phyloP scores from a whole-genome alignment of 1,140 invertebrate genomes.

The Anoplolepis gracilipes region DNA sequence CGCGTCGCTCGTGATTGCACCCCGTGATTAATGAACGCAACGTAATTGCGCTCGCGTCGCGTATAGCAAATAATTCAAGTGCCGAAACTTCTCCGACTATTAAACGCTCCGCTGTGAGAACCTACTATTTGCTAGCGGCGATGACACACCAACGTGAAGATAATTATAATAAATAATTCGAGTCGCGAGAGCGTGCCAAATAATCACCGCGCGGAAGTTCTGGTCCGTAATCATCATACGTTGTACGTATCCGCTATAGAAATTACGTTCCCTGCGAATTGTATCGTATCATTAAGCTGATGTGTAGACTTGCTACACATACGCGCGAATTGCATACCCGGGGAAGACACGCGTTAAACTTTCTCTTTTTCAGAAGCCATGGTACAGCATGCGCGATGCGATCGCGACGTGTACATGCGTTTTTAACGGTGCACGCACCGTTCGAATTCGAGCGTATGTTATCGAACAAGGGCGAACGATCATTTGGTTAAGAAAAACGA shows the following conservation, averaged over 20 bases:
- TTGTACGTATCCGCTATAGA: neutral
- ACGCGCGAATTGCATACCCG: neutral
- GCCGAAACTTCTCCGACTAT: constrained; percentile 58
- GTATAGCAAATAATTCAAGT: constrained; percentile 60
- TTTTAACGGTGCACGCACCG: constrained; percentile 32
- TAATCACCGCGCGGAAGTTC: neutral
- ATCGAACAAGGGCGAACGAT: constrained; percentile 47
- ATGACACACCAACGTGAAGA: constrained; percentile 3
- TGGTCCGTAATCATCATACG: neutral
- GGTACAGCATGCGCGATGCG: constrained; percentile 45
- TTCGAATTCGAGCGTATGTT: constrained; percentile 55
- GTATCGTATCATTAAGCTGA: neutral
- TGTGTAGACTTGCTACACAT: neutral
- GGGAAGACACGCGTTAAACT: neutral
- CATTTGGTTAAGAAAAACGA: constrained; percentile 39
- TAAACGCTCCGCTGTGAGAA: constrained; percentile 25
- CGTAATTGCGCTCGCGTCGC: constrained; percentile 46
- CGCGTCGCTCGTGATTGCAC: constrained; percentile 48
- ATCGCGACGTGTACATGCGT: constrained; percentile 46
- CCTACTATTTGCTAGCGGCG: constrained; percentile 22
- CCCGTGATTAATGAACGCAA: constrained; percentile 49
- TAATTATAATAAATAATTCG: constrained; percentile 51
- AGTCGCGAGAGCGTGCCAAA: neutral
- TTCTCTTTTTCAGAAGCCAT: constrained; percentile 66
- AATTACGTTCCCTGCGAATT: neutral